phyloP scores from a whole-genome alignment of 2,888 invertebrate species.

The Eumacrocentrus americanus region DNA sequence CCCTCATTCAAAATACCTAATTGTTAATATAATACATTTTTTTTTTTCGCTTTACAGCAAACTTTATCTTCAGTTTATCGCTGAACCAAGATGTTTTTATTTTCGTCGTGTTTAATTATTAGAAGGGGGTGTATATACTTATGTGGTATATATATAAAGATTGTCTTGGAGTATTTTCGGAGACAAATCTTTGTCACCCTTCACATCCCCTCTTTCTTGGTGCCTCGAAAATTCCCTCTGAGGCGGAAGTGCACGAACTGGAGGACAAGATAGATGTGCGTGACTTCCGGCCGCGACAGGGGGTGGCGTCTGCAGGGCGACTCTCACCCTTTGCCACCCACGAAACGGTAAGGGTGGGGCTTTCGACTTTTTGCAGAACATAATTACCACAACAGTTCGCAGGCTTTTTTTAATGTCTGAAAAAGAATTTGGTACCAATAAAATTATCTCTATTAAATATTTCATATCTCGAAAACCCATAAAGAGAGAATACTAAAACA shows the following conservation, averaged over 20 bases:
- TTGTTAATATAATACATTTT: no score
- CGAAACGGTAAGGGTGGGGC: background rate
- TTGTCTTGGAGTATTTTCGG: background rate
- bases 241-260: conserved; percentile 13
- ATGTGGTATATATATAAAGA: no score
- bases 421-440: no score
- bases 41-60: no score
- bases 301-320: conserved; percentile 59
- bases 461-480: no score
- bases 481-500: no score
- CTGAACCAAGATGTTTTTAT: no score
- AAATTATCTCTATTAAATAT: no score
- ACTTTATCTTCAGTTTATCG: no score
- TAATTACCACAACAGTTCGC: background rate
- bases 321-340: conserved; percentile 39
- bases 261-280: conserved; percentile 59
- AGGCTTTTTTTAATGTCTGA: no score
- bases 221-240: background rate
- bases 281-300: conserved; percentile 61
- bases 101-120: no score
- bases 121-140: background rate
- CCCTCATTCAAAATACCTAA: no score
- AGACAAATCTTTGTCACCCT: background rate
- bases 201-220: background rate
- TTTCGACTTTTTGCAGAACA: background rate